Evolutionary conservation across 2,113 vertebrate species (phyloP), one percentile per base, ranked within the genome.

Genomic region (Dipodomys stephensi): DNA sequence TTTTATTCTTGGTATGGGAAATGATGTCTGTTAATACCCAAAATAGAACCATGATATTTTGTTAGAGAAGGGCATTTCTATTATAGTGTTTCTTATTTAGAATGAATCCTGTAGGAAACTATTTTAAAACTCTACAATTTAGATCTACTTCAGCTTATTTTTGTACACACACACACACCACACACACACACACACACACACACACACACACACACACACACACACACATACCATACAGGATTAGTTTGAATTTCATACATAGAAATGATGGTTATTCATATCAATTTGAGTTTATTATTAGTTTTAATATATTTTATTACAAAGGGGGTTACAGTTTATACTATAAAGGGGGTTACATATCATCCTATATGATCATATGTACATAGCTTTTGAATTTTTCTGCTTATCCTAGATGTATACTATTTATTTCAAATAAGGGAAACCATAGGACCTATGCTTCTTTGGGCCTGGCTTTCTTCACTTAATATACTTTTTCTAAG

Each of bases 1-100:
- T 90, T 96, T 94, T 96, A 87, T 92, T 93, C 85, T 93, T 60
- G 1, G 91, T 95, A 60, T 89, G 84, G 91, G 97, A 96, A 97
- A 94, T 23, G 6, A 62, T 97, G 49, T 76, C 90, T 97, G 89
- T 85, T 96, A 97, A 92, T 88, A 76, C 22, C 65, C 73, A 85
- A 20, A 96, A 94, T 90, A 87, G 68, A 92, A 95, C 89, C 93
- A 71, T n/a, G 6, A 13, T 93, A 28, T 91, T 95, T 97, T 84
- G n/a, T 88, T 72, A 76, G 88, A 83, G n/a, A 97, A 95, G 3
- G 0, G 0, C 7, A 72, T 3, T 64, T 60, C 11, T 23, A 62
- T 88, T 94, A 69, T 44, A 74, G 4, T 30, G 87, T 53, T 92
- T 95, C 11, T 62, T 90, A 95, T 95, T 95, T 87, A 93, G 92